Percentiles rank a stretch among this genome's conserved stretches.
phyloP scores from a whole-genome alignment of 1,140 invertebrate genomes.

The Drosophila azteca region DNA sequence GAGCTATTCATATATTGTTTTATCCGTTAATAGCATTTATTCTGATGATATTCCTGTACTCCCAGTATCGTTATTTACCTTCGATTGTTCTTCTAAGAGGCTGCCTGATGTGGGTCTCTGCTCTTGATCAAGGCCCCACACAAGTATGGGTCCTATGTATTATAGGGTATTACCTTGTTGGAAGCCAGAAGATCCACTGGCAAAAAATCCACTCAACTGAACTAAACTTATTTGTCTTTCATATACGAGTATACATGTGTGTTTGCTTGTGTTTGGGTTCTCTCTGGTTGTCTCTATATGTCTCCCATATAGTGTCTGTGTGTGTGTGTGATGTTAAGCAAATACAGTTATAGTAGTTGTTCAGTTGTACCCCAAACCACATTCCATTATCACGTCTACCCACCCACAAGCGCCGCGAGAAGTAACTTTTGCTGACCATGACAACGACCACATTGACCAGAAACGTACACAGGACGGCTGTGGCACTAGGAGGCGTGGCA shows the following conservation, averaged over 20 bases:
- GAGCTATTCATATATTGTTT: no score
- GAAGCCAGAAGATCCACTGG: no score
- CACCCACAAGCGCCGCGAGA: constrained; percentile 35
- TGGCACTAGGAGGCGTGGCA: constrained; percentile 6
- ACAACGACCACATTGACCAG: constrained; percentile 54
- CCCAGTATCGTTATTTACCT: no score
- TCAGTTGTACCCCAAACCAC: not conserved
- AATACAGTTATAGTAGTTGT: constrained; percentile 64
- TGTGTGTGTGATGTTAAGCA: constrained; percentile 51
- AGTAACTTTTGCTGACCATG: constrained; percentile 76
- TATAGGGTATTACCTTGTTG: constrained; percentile 18
- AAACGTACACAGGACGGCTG: constrained; percentile 9
- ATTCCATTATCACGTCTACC: not conserved
- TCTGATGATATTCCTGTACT: no score
- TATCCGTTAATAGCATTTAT: no score
- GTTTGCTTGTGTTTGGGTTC: constrained; percentile 9
- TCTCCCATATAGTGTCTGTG: constrained; percentile 9
- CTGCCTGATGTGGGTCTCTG: no score
- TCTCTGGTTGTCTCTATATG: constrained; percentile 7
- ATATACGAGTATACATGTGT: not conserved
- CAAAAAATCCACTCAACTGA: not conserved
- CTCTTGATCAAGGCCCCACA: no score
- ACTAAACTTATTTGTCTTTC: constrained; percentile 13
- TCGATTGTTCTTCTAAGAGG: not conserved
- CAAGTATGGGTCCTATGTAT: no score